These are phyloP conservation scores for Festucalex cinctus DNA, from an alignment of 2,113 vertebrate species.

Conservation along the genomic window DNA sequence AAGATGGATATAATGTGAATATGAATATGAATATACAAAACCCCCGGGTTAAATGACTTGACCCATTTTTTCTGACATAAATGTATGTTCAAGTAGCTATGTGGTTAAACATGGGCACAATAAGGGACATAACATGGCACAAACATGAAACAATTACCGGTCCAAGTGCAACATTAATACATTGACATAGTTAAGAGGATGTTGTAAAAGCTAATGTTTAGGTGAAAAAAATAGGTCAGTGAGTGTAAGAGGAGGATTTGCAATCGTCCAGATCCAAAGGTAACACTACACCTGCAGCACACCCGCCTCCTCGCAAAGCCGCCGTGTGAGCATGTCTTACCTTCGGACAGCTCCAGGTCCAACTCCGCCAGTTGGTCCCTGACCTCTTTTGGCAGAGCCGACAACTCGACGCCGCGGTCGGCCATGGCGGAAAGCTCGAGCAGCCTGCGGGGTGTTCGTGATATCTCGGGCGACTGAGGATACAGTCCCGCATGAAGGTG, in stretches of 20 bases:
- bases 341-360: constrained; percentile 95
- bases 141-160: background rate
- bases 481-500: constrained; percentile 39
- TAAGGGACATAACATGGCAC: background rate
- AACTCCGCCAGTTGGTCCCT: constrained; percentile 92
- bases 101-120: background rate
- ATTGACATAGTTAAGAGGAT: background rate
- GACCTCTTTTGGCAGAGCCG: constrained; percentile 84
- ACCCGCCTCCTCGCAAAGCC: background rate
- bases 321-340: constrained; percentile 56
- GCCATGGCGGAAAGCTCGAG: constrained; percentile 70
- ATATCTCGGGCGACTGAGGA: constrained; percentile 18
- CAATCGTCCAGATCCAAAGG: constrained; percentile 25
- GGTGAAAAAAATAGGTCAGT: background rate
- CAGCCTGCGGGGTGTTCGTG: constrained; percentile 33
- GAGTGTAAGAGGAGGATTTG: background rate
- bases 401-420: constrained; percentile 79
- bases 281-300: constrained; percentile 2
- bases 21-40: background rate
- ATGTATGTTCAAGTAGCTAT: constrained; percentile 8
- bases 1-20: background rate
- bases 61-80: constrained; percentile 53
- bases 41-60: constrained; percentile 35
- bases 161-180: background rate
- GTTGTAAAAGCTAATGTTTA: background rate